Percentiles rank a stretch among this genome's conserved stretches.
phyloP scores from a whole-genome alignment of 2,888 invertebrate species.

The Dolomedes plantarius region DNA sequence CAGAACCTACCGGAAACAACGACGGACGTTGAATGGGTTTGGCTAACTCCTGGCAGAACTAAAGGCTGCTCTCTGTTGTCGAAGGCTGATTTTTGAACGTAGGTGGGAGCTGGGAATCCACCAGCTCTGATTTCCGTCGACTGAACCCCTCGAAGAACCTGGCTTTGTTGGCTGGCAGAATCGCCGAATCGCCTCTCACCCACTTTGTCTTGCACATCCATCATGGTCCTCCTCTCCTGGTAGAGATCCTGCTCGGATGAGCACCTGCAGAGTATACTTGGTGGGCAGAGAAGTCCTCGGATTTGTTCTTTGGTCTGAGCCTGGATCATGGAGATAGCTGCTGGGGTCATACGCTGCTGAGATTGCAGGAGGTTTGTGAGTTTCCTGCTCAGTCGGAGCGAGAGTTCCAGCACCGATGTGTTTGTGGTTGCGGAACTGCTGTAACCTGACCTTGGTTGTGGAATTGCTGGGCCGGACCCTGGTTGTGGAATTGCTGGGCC shows the following conservation, averaged over 20 bases:
- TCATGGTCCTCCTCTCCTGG: neutral
- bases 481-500: neutral
- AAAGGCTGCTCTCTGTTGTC: conserved; percentile 38
- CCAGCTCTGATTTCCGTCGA: conserved; percentile 11
- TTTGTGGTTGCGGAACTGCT: neutral
- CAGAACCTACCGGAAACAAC: conserved; percentile 56
- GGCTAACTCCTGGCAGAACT: conserved; percentile 19
- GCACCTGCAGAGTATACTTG: neutral
- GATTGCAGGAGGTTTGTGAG: neutral
- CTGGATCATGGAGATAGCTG: neutral
- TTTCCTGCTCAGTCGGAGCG: neutral
- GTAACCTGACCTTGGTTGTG: neutral
- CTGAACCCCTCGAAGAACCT: neutral
- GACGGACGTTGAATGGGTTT: conserved; percentile 38
- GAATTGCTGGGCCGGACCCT: neutral
- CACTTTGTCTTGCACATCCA: neutral
- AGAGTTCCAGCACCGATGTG: neutral
- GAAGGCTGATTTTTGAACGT: conserved; percentile 29
- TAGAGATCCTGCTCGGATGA: neutral
- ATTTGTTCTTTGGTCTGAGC: neutral
- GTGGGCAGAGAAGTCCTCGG: neutral
- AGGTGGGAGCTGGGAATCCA: conserved; percentile 5
- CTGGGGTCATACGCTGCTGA: neutral
- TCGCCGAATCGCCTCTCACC: neutral
- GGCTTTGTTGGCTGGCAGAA: neutral